These are phyloP conservation scores for Spicauda simplicius DNA, from an alignment of 2,888 invertebrate species.

Conservation along the genomic window DNA sequence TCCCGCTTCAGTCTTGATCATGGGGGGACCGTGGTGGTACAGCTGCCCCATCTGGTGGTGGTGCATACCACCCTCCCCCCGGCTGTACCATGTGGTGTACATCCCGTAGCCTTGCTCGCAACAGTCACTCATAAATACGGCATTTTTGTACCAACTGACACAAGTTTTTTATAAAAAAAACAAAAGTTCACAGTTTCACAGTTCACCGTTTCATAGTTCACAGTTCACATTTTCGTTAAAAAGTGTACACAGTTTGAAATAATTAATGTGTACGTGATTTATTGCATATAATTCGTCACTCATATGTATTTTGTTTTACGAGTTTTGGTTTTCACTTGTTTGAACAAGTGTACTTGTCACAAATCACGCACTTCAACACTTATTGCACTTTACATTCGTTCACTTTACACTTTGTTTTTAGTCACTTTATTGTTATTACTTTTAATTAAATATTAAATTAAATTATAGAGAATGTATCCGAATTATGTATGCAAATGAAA, in stretches of 20 bases:
- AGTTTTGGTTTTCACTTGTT: background rate
- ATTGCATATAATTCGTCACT: background rate
- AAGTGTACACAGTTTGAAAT: no score
- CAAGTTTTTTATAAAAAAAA: constrained; percentile 19
- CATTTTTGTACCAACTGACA: constrained; percentile 48
- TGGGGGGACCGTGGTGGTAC: constrained; percentile 84
- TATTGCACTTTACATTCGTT: constrained; percentile 6
- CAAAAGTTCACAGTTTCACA: constrained; percentile 1
- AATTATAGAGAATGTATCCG: background rate
- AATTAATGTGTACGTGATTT: no score
- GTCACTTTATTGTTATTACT: constrained; percentile 1
- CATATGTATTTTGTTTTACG: background rate
- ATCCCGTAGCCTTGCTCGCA: constrained; percentile 74
- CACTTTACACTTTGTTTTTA: constrained; percentile 6
- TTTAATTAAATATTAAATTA: constrained; percentile 11
- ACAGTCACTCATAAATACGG: constrained; percentile 77
- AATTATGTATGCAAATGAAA: background rate
- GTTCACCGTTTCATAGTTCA: constrained; percentile 10
- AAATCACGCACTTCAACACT: constrained; percentile 30
- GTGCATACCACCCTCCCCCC: constrained; percentile 80
- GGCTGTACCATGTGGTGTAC: constrained; percentile 84
- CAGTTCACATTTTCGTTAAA: constrained; percentile 2
- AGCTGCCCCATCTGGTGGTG: constrained; percentile 83
- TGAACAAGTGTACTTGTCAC: background rate
- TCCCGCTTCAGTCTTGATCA: constrained; percentile 86